Conservation (phyloP, 1,140 invertebrate genomes). For the Chelonus insularis region DNA sequence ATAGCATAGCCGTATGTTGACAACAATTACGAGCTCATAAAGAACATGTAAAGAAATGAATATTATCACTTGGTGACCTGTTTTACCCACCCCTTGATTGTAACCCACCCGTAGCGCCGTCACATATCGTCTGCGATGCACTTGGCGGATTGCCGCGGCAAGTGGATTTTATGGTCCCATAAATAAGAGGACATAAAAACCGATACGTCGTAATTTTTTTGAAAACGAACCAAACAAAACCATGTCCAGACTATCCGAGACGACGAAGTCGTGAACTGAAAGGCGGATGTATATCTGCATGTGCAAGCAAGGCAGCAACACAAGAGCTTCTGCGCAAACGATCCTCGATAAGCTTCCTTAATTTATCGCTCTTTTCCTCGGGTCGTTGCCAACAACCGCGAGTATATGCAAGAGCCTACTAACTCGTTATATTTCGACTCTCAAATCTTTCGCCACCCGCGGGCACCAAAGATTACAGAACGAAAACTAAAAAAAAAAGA, state of each 20-base stretch:
- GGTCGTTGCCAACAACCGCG: conserved; percentile 40
- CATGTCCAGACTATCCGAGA: no score
- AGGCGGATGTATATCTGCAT: conserved; percentile 37
- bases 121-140: conserved; percentile 16
- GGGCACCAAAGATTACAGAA: conserved; percentile 19
- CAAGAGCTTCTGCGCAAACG: conserved; percentile 29
- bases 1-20: no score
- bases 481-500: background rate
- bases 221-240: no score
- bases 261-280: no score
- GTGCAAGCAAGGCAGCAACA: background rate
- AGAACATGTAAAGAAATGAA: no score
- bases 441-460: conserved; percentile 19
- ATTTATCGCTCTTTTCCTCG: conserved; percentile 51
- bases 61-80: background rate
- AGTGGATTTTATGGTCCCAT: conserved; percentile 48
- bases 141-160: conserved; percentile 34
- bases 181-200: conserved; percentile 51
- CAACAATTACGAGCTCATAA: no score
- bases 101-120: no score
- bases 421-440: conserved; percentile 22
- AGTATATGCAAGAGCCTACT: no score
- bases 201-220: conserved; percentile 45
- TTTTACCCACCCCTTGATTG: background rate
- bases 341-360: conserved; percentile 52